These are phyloP conservation scores for Caerostris darwini DNA, from an alignment of 1,140 invertebrate genomes.

Conservation along the genomic window DNA sequence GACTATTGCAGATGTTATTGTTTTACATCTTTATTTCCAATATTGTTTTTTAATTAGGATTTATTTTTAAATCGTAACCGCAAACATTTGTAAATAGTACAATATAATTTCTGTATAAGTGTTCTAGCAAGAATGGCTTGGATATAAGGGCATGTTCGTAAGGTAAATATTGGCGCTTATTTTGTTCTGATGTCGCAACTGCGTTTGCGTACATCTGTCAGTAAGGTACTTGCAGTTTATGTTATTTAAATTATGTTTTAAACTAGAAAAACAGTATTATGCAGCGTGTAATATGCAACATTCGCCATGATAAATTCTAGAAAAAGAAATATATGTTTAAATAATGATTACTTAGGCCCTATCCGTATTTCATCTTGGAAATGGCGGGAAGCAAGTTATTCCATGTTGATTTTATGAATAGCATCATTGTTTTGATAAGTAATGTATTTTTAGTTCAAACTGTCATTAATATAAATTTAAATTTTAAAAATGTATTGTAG, in stretches of 20 bases:
- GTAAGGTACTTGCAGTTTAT: neutral
- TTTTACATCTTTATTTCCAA: no score
- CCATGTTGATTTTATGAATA: neutral
- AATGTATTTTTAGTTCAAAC: neutral
- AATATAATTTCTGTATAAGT: neutral
- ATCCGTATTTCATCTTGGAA: conserved; percentile 1
- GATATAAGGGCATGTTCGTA: neutral
- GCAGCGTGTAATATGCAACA: neutral
- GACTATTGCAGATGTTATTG: no score
- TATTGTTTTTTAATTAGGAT: no score
- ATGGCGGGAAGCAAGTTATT: neutral
- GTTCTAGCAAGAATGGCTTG: neutral
- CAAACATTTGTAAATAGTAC: neutral
- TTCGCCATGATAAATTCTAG: neutral
- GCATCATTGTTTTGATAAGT: neutral
- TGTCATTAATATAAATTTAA: neutral
- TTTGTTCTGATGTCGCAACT: neutral
- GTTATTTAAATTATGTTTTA: neutral
- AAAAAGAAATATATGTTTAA: neutral
- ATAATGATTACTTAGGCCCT: neutral
- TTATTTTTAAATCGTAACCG: no score
- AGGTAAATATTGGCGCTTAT: conserved; percentile 38
- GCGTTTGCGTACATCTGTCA: neutral
- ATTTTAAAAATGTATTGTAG: no score
- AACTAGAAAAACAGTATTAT: neutral